A percentile compares a stretch with the other conserved stretches of the same genome.
Evolutionary conservation across 2,113 vertebrate genomes (phyloP).

Genomic region (Romanogobio albipinnatus): DNA sequence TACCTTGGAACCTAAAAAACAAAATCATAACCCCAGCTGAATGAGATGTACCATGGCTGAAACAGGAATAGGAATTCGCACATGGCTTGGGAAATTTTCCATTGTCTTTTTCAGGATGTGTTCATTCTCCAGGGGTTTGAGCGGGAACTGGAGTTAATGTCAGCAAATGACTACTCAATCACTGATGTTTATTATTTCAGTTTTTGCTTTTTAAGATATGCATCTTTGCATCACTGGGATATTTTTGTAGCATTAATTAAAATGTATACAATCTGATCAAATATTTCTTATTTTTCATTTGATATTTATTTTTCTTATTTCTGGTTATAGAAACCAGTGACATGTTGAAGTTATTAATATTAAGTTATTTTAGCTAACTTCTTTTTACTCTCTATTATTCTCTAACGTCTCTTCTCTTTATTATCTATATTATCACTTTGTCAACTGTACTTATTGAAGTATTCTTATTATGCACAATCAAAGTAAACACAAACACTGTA

Average conservation of each 20-base stretch:
- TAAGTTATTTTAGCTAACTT: not conserved
- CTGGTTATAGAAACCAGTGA: not conserved
- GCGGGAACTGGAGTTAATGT: not conserved
- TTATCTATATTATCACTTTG: not conserved
- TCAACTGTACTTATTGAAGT: not conserved
- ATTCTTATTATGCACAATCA: not conserved
- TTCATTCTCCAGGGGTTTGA: not conserved
- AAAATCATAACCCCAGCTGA: not conserved
- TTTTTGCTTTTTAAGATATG: not conserved
- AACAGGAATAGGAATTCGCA: not conserved
- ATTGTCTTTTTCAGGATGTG: conserved; percentile 44
- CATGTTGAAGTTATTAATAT: not conserved
- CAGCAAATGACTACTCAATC: not conserved
- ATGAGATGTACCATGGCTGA: not conserved
- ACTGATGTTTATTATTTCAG: not conserved
- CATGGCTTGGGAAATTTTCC: conserved; percentile 7
- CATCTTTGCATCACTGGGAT: not conserved
- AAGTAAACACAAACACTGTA: not conserved
- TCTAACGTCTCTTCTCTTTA: too few relatives aligned
- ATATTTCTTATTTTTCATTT: not conserved
- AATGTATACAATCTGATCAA: not conserved
- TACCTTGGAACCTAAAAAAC: not conserved
- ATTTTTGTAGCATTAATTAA: not conserved
- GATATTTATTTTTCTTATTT: not conserved
- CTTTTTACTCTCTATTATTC: too few relatives aligned